A percentile compares a stretch with the other conserved stretches of the same genome.
Conservation (phyloP, 2,113 vertebrate genomes). For the Corythaeola cristata region DNA sequence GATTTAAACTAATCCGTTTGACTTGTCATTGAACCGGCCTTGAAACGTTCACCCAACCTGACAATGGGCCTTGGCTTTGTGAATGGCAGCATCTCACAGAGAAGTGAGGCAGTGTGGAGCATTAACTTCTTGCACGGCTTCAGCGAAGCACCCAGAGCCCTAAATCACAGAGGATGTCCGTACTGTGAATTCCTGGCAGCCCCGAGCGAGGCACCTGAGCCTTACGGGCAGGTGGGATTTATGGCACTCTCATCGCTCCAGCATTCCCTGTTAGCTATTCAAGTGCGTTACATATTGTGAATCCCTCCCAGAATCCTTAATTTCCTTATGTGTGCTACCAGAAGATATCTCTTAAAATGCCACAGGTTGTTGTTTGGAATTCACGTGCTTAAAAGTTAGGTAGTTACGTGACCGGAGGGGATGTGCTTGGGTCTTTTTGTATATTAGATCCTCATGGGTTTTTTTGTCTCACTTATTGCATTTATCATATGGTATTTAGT, state of each 20-base stretch:
- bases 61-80: background rate
- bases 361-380: background rate
- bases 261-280: accelerated
- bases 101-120: background rate
- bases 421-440: background rate
- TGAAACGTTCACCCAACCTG: background rate
- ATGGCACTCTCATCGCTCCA: background rate
- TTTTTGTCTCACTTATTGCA: background rate
- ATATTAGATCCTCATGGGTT: accelerated
- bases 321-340: accelerated
- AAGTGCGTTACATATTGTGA: background rate
- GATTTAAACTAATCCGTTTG: slow-evolving; percentile 31
- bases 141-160: background rate
- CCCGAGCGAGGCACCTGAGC: background rate
- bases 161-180: background rate
- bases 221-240: background rate
- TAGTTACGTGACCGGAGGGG: background rate
- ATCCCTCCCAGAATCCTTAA: background rate
- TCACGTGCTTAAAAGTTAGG: background rate
- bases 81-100: background rate
- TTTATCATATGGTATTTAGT: background rate
- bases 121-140: background rate
- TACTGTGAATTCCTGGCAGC: background rate
- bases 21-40: background rate
- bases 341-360: background rate